Conservation (phyloP, 2,113 vertebrate genomes). For the Clarias batrachus region DNA sequence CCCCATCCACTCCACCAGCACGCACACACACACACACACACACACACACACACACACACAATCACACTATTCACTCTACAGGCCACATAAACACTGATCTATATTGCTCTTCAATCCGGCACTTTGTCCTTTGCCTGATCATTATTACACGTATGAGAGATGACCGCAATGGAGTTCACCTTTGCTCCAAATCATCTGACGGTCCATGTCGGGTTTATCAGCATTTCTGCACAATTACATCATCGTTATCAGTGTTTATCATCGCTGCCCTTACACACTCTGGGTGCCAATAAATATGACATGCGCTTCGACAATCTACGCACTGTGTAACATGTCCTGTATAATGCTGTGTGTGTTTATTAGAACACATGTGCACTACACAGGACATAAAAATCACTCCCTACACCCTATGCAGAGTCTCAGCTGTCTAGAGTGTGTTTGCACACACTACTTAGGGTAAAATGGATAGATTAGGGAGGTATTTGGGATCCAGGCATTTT, state of each 20-base stretch:
- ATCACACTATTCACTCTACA: background rate
- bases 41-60: background rate
- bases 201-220: background rate
- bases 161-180: background rate
- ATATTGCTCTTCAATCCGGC: background rate
- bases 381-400: background rate
- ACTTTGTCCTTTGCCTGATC: background rate
- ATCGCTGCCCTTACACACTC: background rate
- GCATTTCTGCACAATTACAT: background rate
- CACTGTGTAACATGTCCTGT: background rate
- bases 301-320: no score
- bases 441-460: background rate
- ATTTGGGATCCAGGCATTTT: background rate
- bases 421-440: background rate
- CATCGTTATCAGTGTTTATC: background rate
- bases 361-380: background rate
- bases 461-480: no score
- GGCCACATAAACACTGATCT: background rate
- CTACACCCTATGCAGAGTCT: background rate
- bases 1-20: no score
- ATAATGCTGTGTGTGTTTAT: background rate
- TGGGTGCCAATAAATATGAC: background rate
- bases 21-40: background rate
- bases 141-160: background rate
- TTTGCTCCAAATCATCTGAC: slow-evolving; percentile 3